Evolutionary conservation across 1,140 invertebrate genomes (phyloP).

Genomic region (Hesperophylax magnus): DNA sequence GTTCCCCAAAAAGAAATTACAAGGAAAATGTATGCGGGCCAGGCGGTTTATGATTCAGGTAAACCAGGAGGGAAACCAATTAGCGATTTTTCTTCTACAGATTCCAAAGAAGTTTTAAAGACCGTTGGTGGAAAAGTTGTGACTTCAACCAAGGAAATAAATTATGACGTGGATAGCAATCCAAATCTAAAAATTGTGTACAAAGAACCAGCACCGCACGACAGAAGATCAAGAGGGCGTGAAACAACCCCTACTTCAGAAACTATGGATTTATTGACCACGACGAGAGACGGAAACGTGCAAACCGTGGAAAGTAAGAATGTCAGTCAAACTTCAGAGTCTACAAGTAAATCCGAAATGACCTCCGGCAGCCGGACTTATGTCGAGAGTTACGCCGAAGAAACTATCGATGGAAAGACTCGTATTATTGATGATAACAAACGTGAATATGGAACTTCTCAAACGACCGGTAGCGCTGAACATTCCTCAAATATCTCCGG

Average conservation of each 20-base stretch:
- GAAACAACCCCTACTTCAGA: neutral
- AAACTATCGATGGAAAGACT: conserved; percentile 66
- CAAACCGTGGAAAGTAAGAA: conserved; percentile 13
- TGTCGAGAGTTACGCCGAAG: conserved; percentile 61
- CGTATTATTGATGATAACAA: conserved; percentile 63
- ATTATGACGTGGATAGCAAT: conserved; percentile 40
- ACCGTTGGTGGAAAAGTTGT: conserved; percentile 51
- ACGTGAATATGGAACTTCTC: conserved; percentile 60
- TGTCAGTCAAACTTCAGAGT: conserved; percentile 25
- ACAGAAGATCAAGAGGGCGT: conserved; percentile 1
- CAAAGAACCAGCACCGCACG: conserved; percentile 11
- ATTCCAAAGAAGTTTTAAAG: conserved; percentile 48
- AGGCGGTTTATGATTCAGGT: conserved; percentile 70
- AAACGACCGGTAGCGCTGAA: conserved; percentile 68
- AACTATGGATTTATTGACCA: neutral
- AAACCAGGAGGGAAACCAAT: conserved; percentile 65
- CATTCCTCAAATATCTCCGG: conserved; percentile 67
- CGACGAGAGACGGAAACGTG: neutral
- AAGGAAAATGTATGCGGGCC: conserved; percentile 69
- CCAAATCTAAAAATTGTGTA: conserved; percentile 24
- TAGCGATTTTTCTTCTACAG: conserved; percentile 51
- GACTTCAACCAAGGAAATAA: conserved; percentile 50
- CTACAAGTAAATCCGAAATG: conserved; percentile 44
- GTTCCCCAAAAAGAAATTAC: conserved; percentile 69
- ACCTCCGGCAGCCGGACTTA: conserved; percentile 36